A percentile compares a stretch with the other conserved stretches of the same genome.
Evolutionary conservation across 2,888 invertebrate species (phyloP).

Genomic region (Phyllotreta striolata): DNA sequence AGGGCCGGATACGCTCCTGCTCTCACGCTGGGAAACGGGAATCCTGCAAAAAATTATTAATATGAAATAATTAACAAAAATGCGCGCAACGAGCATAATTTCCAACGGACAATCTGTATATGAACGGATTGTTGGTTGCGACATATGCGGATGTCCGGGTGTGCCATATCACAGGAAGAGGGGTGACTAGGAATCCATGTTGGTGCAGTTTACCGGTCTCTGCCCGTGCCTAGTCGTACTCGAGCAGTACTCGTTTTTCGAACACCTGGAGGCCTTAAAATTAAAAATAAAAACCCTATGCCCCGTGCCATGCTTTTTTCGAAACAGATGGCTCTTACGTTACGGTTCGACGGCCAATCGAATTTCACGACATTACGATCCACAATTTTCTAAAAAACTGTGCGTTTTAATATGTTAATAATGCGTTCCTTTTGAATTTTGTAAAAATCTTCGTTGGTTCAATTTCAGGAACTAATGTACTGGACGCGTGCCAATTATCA

Average conservation of each 20-base stretch:
- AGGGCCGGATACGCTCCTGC: constrained; percentile 78
- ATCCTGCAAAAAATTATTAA: constrained; percentile 63
- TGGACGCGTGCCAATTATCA: constrained; percentile 4
- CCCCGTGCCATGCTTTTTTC: constrained; percentile 18
- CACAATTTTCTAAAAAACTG: constrained; percentile 4
- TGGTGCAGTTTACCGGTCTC: constrained; percentile 37
- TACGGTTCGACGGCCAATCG: constrained; percentile 8
- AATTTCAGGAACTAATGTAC: constrained; percentile 5
- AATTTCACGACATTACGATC: constrained; percentile 3
- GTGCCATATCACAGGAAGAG: constrained; percentile 50
- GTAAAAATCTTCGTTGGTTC: background rate
- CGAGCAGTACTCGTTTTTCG: constrained; percentile 37
- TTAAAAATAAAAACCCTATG: constrained; percentile 14
- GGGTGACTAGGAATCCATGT: constrained; percentile 55
- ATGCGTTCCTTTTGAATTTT: background rate
- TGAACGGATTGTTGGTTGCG: constrained; percentile 40
- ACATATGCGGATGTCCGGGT: constrained; percentile 56
- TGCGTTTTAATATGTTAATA: background rate
- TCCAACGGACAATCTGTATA: constrained; percentile 5
- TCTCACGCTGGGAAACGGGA: constrained; percentile 79
- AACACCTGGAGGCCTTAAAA: constrained; percentile 39
- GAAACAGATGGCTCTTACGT: constrained; percentile 16
- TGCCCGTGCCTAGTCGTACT: constrained; percentile 31
- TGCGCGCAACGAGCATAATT: background rate
- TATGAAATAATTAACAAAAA: background rate